Conservation (phyloP, 2,797 vertebrate species). For the Steatocranus sp. region DNA sequence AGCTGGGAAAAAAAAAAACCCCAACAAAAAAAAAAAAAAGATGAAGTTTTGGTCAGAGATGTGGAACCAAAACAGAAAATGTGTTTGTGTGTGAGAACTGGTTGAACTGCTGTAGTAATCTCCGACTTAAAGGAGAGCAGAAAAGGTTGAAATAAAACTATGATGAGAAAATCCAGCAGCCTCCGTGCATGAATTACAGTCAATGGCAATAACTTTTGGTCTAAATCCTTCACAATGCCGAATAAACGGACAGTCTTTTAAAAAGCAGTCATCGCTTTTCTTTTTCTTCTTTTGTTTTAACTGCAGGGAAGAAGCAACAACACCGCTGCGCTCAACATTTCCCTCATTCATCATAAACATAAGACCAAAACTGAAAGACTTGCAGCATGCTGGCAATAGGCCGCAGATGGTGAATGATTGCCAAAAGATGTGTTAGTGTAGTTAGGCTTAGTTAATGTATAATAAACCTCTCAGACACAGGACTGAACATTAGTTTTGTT, state of each 20-base stretch:
- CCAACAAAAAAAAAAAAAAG: neutral
- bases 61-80: conserved; percentile 1
- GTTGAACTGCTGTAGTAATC: neutral
- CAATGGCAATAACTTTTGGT: neutral
- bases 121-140: neutral
- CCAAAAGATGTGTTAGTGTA: neutral
- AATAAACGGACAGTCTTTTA: neutral
- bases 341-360: neutral
- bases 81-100: neutral
- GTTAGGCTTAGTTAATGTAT: neutral
- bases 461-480: neutral
- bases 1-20: fast-evolving
- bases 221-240: neutral
- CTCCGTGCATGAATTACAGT: neutral
- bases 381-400: neutral
- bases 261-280: fast-evolving
- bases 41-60: neutral
- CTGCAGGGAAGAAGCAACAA: neutral
- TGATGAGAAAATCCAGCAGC: neutral
- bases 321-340: neutral
- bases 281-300: neutral
- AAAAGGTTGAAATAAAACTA: neutral
- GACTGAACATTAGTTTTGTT: neutral
- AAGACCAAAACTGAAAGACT: neutral
- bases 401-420: neutral